Percentiles rank a stretch among this genome's conserved stretches.
Conservation (phyloP, 2,113 vertebrate genomes). For the Deroptyus accipitrinus region DNA sequence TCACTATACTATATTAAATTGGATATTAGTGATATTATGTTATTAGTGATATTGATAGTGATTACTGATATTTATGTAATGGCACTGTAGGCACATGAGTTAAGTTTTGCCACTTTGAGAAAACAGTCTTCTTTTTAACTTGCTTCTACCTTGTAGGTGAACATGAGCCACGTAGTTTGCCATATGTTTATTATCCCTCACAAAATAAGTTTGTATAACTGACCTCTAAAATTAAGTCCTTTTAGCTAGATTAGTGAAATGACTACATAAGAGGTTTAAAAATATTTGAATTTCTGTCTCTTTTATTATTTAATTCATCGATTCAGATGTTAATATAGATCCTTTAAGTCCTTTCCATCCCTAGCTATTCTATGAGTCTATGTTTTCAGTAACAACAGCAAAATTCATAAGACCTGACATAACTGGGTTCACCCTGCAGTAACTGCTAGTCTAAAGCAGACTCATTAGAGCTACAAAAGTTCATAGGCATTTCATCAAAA, state of each 20-base stretch:
- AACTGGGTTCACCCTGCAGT: background rate
- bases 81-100: accelerated
- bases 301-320: background rate
- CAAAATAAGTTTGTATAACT: background rate
- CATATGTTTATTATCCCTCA: background rate
- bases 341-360: background rate
- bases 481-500: background rate
- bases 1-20: background rate
- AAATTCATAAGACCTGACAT: background rate
- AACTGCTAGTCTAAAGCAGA: background rate
- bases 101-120: background rate
- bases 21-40: background rate
- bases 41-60: background rate
- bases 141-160: background rate
- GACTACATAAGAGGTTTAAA: background rate
- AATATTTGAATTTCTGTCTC: background rate
- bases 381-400: background rate
- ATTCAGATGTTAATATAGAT: background rate
- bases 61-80: background rate
- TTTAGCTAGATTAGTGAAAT: background rate
- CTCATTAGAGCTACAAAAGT: background rate
- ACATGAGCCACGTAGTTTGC: background rate
- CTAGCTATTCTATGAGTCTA: background rate
- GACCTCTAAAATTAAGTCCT: background rate
- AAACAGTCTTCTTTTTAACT: background rate